phyloP scores from a whole-genome alignment of 2,797 vertebrate genomes.

The Melanotaenia pygmaea region DNA sequence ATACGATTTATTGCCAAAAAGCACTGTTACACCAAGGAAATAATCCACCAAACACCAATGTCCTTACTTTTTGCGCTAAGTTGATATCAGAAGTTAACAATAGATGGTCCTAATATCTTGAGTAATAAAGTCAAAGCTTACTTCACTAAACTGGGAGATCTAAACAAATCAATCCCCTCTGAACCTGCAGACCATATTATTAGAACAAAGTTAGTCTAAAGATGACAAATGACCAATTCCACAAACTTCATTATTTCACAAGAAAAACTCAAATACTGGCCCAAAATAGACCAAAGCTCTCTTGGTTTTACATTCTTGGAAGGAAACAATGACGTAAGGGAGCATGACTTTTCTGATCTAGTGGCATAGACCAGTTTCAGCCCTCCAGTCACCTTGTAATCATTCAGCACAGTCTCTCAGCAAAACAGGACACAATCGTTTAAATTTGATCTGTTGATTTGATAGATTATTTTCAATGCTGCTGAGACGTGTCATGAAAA shows the following conservation, averaged over 20 bases:
- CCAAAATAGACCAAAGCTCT: not conserved
- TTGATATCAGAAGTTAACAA: no score
- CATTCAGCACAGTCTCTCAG: no score
- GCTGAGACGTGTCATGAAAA: no score
- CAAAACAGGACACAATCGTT: no score
- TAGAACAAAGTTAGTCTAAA: not conserved
- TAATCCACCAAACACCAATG: no score
- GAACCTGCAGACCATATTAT: not conserved
- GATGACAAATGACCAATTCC: not conserved
- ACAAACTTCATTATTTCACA: not conserved
- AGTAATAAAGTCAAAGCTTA: not conserved
- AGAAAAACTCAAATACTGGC: not conserved
- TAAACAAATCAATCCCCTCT: not conserved
- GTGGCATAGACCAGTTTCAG: conserved; percentile 2
- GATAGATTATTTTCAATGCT: no score
- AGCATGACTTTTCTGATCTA: not conserved
- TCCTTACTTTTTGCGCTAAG: no score
- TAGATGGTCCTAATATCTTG: not conserved
- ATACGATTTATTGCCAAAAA: no score
- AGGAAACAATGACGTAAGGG: no score
- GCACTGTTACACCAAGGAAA: no score
- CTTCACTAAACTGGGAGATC: not conserved
- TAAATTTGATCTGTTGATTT: no score
- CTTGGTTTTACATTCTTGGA: not conserved
- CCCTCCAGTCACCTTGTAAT: not conserved